phyloP scores from a whole-genome alignment of 2,797 vertebrate species.

The Acridotheres tristis region DNA sequence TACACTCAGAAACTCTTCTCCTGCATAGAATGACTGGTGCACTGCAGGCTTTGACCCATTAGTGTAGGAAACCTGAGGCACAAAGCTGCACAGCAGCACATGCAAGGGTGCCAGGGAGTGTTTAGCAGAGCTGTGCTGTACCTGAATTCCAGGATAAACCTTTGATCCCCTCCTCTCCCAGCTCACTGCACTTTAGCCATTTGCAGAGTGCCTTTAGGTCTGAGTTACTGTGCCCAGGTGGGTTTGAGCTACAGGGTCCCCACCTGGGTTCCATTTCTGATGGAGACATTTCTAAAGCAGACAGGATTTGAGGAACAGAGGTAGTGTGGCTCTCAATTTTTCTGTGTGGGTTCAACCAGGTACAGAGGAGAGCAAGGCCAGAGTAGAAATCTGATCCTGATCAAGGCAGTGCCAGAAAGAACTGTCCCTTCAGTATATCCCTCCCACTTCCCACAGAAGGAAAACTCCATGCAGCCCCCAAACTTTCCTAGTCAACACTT shows the following conservation, averaged over 20 bases:
- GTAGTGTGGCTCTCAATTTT: fast-evolving
- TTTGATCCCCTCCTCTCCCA: background rate
- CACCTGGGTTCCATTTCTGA: background rate
- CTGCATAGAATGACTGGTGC: no score
- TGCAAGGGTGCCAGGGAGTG: background rate
- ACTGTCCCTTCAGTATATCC: background rate
- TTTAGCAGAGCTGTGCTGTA: background rate
- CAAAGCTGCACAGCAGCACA: background rate
- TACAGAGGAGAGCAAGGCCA: background rate
- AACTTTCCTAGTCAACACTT: background rate
- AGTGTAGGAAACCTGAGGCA: background rate
- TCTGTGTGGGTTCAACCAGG: background rate
- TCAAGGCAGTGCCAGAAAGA: background rate
- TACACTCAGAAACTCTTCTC: no score
- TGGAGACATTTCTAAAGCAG: background rate
- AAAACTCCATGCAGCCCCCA: background rate
- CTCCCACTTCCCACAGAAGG: background rate
- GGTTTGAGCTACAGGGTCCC: background rate
- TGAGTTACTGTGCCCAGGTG: fast-evolving
- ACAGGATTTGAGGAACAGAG: background rate
- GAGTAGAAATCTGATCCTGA: background rate
- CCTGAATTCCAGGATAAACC: background rate
- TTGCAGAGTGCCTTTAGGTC: background rate
- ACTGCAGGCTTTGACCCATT: background rate
- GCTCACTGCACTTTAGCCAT: fast-evolving